Evolutionary conservation across 2,113 vertebrate species (phyloP).

Genomic region (Cygnus buccinator): DNA sequence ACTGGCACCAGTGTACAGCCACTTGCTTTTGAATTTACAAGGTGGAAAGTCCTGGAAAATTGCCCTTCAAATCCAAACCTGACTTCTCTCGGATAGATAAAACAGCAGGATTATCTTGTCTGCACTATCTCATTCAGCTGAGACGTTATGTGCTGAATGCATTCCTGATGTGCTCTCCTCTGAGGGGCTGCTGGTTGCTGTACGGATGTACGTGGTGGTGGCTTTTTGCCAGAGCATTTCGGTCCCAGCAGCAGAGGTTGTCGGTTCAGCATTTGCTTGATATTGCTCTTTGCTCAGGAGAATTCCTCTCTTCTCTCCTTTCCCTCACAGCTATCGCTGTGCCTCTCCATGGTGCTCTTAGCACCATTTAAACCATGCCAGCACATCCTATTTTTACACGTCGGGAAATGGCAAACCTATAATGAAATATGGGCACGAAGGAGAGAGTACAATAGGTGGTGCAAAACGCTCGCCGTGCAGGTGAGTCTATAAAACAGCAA

Average conservation of each 20-base stretch:
- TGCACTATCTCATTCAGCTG: not conserved
- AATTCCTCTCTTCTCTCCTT: not conserved
- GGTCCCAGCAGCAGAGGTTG: slow-evolving; percentile 6
- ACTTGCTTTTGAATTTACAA: not conserved
- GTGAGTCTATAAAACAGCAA: not conserved
- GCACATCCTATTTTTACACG: slow-evolving; percentile 26
- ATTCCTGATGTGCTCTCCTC: not conserved
- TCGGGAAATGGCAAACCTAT: not conserved
- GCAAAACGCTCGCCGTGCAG: not conserved
- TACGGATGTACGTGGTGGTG: not conserved
- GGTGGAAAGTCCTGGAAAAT: not conserved
- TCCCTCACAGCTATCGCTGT: not conserved
- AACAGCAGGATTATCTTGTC: not conserved
- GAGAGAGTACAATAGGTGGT: not conserved
- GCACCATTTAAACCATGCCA: slow-evolving; percentile 20
- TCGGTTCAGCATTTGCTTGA: not conserved
- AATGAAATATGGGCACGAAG: not conserved
- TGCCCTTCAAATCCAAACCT: not conserved
- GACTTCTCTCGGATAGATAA: not conserved
- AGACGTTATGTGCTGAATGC: not conserved
- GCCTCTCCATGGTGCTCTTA: not conserved
- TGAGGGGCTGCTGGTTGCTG: not conserved
- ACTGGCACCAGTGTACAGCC: not conserved
- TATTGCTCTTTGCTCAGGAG: slow-evolving; percentile 22
- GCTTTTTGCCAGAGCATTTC: slow-evolving; percentile 14